Conservation (phyloP, 2,797 vertebrate species). For the Cryptoprocta ferox region DNA sequence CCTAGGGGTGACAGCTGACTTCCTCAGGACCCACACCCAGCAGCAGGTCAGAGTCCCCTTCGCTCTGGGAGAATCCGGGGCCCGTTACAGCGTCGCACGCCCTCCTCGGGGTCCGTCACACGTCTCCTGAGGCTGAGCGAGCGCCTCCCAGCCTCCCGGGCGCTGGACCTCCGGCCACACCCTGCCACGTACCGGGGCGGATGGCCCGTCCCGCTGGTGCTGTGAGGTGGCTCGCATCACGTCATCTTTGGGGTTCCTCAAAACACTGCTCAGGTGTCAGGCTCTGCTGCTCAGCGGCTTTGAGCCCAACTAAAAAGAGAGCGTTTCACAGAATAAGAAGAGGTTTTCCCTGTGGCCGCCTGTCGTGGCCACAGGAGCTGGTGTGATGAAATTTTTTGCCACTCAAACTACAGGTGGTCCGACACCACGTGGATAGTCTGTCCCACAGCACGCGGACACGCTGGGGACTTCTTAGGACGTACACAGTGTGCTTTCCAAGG, state of each 20-base stretch:
- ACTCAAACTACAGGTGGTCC: neutral
- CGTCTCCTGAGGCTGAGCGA: rapidly evolving
- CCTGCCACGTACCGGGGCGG: neutral
- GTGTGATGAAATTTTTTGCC: neutral
- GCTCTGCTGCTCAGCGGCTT: neutral
- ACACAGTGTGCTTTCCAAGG: neutral
- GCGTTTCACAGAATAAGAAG: no score
- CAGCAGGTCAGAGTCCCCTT: neutral
- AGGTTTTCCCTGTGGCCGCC: rapidly evolving
- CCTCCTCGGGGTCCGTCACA: rapidly evolving
- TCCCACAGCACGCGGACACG: rapidly evolving
- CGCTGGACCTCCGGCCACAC: no score
- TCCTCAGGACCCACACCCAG: rapidly evolving
- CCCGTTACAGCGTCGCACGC: rapidly evolving
- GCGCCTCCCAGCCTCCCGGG: neutral
- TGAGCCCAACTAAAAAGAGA: neutral
- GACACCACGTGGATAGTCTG: rapidly evolving
- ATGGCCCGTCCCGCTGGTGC: neutral
- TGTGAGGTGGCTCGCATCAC: rapidly evolving
- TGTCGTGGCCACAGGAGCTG: rapidly evolving
- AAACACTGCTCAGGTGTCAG: rapidly evolving
- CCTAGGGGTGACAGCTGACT: neutral
- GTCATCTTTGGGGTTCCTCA: neutral
- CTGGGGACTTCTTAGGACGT: rapidly evolving
- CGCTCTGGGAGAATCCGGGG: neutral